These are phyloP conservation scores for Leucania comma DNA, from an alignment of 2,888 invertebrate species.

Conservation along the genomic window DNA sequence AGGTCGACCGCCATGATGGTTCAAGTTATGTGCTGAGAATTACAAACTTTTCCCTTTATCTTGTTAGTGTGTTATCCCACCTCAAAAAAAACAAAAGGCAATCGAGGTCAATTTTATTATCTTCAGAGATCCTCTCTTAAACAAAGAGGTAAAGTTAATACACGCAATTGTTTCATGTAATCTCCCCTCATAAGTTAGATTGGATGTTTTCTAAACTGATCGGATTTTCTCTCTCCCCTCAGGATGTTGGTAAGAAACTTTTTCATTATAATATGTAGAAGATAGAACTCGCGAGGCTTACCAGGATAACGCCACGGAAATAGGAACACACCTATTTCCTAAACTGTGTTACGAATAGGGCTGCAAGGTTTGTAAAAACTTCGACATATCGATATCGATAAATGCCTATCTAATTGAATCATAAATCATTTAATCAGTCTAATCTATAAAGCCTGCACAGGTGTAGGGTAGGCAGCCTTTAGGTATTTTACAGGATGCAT, in stretches of 20 bases:
- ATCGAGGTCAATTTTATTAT: slow-evolving; percentile 3
- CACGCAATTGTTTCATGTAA: slow-evolving; percentile 34
- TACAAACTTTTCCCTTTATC: too few relatives aligned
- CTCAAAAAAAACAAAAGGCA: too few relatives aligned
- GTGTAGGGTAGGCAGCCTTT: too few relatives aligned
- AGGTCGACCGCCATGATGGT: too few relatives aligned
- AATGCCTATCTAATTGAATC: too few relatives aligned
- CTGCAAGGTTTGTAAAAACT: too few relatives aligned
- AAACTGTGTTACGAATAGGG: slow-evolving; percentile 23
- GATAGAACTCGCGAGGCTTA: slow-evolving; percentile 29
- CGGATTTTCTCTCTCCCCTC: slow-evolving; percentile 7
- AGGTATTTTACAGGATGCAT: too few relatives aligned
- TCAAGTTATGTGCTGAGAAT: too few relatives aligned
- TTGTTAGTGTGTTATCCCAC: too few relatives aligned
- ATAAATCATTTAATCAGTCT: too few relatives aligned
- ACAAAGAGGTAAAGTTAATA: slow-evolving; percentile 14
- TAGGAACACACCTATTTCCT: slow-evolving; percentile 25
- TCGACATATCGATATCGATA: too few relatives aligned
- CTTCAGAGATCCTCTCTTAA: slow-evolving; percentile 3
- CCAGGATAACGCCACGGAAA: slow-evolving; percentile 32
- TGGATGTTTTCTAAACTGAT: slow-evolving; percentile 41
- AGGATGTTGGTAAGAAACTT: slow-evolving; percentile 32
- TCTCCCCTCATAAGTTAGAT: slow-evolving; percentile 41
- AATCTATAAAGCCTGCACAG: too few relatives aligned
- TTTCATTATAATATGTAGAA: slow-evolving; percentile 41